Conservation (phyloP, 2,797 vertebrate genomes). For the Coracias cyanogaster region DNA sequence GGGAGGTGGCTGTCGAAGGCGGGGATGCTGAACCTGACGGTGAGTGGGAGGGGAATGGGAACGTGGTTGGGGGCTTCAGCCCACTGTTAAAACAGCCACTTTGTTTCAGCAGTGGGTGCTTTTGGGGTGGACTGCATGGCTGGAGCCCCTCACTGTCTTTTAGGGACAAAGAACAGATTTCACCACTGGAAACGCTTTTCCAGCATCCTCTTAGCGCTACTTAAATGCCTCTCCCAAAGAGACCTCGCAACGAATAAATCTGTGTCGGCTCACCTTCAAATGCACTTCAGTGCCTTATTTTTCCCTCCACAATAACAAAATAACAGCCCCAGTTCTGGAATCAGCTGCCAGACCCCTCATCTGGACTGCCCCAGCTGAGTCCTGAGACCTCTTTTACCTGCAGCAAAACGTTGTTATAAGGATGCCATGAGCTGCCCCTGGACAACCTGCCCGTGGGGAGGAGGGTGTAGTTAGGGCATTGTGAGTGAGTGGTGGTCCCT, state of each 20-base stretch:
- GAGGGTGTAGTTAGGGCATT: rapidly evolving
- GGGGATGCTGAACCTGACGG: rapidly evolving
- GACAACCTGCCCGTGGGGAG: background rate
- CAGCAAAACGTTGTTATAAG: background rate
- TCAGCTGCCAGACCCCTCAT: rapidly evolving
- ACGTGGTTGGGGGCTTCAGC: rapidly evolving
- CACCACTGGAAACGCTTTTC: background rate
- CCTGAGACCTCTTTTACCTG: background rate
- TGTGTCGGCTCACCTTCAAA: slow-evolving; percentile 25
- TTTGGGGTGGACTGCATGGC: background rate
- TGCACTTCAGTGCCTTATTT: background rate
- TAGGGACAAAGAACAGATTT: background rate
- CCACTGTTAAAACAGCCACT: rapidly evolving
- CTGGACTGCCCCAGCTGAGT: background rate
- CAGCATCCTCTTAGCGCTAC: background rate
- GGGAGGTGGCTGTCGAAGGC: background rate
- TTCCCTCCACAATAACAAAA: slow-evolving; percentile 4
- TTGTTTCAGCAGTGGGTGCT: background rate
- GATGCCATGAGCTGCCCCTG: rapidly evolving
- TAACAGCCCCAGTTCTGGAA: background rate
- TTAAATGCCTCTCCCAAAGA: background rate
- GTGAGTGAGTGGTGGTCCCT: background rate
- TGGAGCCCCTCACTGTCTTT: background rate
- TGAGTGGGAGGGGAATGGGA: rapidly evolving
- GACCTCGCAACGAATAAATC: slow-evolving; percentile 13